Conservation (phyloP, 1,140 invertebrate species). For the Drosophila lacteicornis region DNA sequence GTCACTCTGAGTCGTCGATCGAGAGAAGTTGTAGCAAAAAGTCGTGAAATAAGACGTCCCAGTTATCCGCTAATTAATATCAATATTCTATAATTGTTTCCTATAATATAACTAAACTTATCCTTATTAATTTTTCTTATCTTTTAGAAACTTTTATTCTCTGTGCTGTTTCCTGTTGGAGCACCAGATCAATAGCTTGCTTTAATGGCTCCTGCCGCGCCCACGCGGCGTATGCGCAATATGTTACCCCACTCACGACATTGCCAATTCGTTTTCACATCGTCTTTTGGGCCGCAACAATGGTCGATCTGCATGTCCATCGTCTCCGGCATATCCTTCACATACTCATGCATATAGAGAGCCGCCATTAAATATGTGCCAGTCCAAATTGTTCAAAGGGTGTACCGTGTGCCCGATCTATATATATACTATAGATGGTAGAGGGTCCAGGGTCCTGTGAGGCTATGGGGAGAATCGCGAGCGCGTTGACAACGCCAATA, state of each 20-base stretch:
- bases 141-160: no score
- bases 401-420: not conserved
- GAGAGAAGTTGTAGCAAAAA: no score
- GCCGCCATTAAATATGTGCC: constrained; percentile 64
- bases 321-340: constrained; percentile 11
- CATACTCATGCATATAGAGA: constrained; percentile 66
- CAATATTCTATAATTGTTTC: no score
- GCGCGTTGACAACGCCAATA: constrained; percentile 76
- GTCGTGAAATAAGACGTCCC: no score
- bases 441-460: not conserved
- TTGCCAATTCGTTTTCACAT: constrained; percentile 73
- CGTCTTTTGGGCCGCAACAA: constrained; percentile 55
- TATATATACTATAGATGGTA: not conserved
- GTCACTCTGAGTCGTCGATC: no score
- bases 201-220: constrained; percentile 51
- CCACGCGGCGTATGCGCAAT: constrained; percentile 69
- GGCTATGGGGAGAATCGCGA: constrained; percentile 12
- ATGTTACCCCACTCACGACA: constrained; percentile 46
- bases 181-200: constrained; percentile 38
- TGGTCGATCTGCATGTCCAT: constrained; percentile 41
- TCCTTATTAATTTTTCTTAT: no score
- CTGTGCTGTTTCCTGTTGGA: not conserved
- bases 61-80: no score
- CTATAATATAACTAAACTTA: no score
- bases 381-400: constrained; percentile 30